phyloP scores from a whole-genome alignment of 2,888 invertebrate species.

The Dynastes grantii region DNA sequence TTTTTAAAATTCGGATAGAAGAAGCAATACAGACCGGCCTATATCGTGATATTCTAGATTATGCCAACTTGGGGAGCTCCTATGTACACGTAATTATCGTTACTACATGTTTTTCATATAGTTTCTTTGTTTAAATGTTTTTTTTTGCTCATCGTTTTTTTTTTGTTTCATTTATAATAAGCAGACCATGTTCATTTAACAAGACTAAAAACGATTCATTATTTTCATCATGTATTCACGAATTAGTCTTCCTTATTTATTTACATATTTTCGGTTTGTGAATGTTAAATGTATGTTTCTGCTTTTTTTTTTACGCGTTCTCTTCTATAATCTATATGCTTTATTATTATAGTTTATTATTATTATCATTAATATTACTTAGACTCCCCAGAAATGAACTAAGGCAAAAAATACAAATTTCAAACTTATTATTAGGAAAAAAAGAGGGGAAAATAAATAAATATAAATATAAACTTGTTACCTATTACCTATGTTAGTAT shows the following conservation, averaged over 20 bases:
- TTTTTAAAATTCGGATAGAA: slow-evolving; percentile 6
- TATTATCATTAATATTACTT: slow-evolving; percentile 17
- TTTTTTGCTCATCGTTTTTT: slow-evolving; percentile 18
- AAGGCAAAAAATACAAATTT: not conserved
- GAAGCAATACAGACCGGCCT: slow-evolving; percentile 53
- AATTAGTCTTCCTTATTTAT: slow-evolving; percentile 16
- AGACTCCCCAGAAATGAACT: slow-evolving; percentile 40
- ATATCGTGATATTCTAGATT: slow-evolving; percentile 60
- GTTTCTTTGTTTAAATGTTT: slow-evolving; percentile 39
- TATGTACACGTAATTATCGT: slow-evolving; percentile 27
- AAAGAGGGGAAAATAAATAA: slow-evolving; percentile 13
- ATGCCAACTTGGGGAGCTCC: slow-evolving; percentile 60
- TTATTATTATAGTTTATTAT: slow-evolving; percentile 26
- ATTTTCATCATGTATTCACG: slow-evolving; percentile 24
- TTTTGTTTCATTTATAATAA: slow-evolving; percentile 30
- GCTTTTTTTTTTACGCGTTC: slow-evolving; percentile 48
- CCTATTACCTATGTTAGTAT: slow-evolving; percentile 53
- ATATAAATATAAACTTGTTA: slow-evolving; percentile 30
- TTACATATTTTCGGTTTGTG: slow-evolving; percentile 40
- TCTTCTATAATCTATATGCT: slow-evolving; percentile 28
- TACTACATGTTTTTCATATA: slow-evolving; percentile 31
- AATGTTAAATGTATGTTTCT: slow-evolving; percentile 53
- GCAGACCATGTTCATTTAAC: slow-evolving; percentile 52
- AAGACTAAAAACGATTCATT: slow-evolving; percentile 35
- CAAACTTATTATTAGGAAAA: slow-evolving; percentile 8